A percentile compares a stretch with the other conserved stretches of the same genome.
Conservation (phyloP, 2,797 vertebrate species). For the Sebastes kiyomatsui region DNA sequence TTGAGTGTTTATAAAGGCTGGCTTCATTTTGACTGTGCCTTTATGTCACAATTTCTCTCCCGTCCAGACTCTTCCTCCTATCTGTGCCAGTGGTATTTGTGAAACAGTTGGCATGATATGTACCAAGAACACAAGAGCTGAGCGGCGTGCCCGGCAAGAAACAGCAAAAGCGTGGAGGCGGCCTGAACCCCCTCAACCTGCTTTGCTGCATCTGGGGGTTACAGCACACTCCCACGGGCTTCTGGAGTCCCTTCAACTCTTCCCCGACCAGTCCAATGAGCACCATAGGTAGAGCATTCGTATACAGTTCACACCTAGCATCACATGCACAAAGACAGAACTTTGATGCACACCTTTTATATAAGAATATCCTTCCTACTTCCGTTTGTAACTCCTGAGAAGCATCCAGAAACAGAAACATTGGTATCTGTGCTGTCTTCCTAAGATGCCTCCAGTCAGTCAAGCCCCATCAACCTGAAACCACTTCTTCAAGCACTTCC, state of each 20-base stretch:
- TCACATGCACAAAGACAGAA: neutral
- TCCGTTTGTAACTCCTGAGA: neutral
- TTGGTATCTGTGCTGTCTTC: neutral
- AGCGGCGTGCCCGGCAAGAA: constrained; percentile 56
- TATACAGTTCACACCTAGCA: neutral
- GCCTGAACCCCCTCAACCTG: constrained; percentile 82
- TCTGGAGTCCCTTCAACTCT: constrained; percentile 81
- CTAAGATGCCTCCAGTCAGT: constrained; percentile 38
- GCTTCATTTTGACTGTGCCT: neutral
- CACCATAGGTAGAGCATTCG: constrained; percentile 64
- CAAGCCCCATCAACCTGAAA: neutral
- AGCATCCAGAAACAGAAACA: neutral
- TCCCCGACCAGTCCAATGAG: constrained; percentile 74
- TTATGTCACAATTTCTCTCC: neutral
- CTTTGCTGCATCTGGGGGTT: constrained; percentile 85
- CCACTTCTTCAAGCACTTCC: neutral
- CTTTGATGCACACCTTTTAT: neutral
- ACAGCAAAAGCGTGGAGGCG: constrained; percentile 36
- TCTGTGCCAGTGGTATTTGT: constrained; percentile 66
- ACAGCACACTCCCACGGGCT: constrained; percentile 85
- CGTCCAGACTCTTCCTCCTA: constrained; percentile 88
- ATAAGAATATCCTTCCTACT: neutral
- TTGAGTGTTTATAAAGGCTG: neutral
- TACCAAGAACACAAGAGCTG: constrained; percentile 60
- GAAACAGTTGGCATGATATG: constrained; percentile 5